A percentile compares a stretch with the other conserved stretches of the same genome.
These are phyloP conservation scores for Hydractinia symbiolongicarpus DNA, from an alignment of 30 jellyfish, hydroid and myxozoan genomes.

Conservation along the genomic window DNA sequence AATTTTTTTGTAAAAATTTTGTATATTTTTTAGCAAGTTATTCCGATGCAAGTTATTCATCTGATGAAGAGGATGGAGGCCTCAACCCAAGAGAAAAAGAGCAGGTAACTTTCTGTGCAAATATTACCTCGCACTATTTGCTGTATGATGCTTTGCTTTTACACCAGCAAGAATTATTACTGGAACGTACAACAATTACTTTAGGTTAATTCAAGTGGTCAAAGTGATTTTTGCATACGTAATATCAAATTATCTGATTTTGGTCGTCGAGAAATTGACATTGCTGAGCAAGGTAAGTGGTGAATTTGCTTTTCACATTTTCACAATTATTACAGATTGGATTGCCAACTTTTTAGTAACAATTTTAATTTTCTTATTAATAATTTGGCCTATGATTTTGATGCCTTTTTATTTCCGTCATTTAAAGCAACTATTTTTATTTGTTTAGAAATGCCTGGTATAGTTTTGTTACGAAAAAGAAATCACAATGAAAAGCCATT, in stretches of 20 bases:
- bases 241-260: constrained; percentile 74
- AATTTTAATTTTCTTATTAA: too few relatives aligned
- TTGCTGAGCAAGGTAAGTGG: constrained; percentile 81
- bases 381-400: too few relatives aligned
- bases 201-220: constrained; percentile 73
- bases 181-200: not conserved
- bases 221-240: constrained; percentile 75
- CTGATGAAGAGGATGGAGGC: constrained; percentile 97
- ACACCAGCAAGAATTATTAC: not conserved
- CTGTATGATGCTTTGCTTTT: not conserved
- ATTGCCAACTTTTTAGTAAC: too few relatives aligned
- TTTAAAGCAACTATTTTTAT: not conserved
- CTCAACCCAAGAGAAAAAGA: constrained; percentile 78
- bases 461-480: constrained; percentile 71
- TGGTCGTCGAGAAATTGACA: constrained; percentile 91
- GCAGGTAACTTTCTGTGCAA: constrained; percentile 41
- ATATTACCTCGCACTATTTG: not conserved
- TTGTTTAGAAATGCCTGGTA: constrained; percentile 81
- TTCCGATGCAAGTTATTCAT: constrained; percentile 90
- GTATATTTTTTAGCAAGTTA: constrained; percentile 65
- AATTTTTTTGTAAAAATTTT: not conserved
- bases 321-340: too few relatives aligned
- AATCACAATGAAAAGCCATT: constrained; percentile 86
- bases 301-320: too few relatives aligned
- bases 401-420: too few relatives aligned